Evolutionary conservation across 2,888 invertebrate genomes (phyloP).

Genomic region (Philereme vetulata): DNA sequence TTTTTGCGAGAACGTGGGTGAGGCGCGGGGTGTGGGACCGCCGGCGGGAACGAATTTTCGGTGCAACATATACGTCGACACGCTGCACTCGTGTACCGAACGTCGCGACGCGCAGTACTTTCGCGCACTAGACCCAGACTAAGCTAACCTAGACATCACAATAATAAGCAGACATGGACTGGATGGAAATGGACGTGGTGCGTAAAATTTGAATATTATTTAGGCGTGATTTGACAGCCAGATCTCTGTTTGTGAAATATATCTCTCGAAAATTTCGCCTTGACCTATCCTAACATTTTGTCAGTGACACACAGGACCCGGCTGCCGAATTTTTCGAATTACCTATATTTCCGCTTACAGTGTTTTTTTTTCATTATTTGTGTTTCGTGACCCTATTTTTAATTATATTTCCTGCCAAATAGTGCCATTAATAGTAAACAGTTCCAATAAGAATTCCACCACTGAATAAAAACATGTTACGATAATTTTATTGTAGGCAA

Average conservation of each 20-base stretch:
- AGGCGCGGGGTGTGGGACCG: slow-evolving; percentile 63
- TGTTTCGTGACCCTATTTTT: background rate
- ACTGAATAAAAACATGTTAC: background rate
- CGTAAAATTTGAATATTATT: slow-evolving; percentile 51
- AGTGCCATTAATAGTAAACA: too few relatives aligned
- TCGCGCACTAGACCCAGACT: slow-evolving; percentile 67
- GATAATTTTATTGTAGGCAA: background rate
- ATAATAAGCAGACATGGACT: slow-evolving; percentile 74
- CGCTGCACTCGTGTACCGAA: slow-evolving; percentile 80
- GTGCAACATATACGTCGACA: slow-evolving; percentile 74
- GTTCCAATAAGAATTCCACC: background rate
- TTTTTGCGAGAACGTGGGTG: slow-evolving; percentile 72
- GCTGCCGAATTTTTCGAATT: slow-evolving; percentile 55
- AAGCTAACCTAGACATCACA: slow-evolving; percentile 63
- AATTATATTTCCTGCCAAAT: slow-evolving; percentile 2
- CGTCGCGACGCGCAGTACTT: slow-evolving; percentile 80
- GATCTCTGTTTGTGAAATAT: slow-evolving; percentile 26
- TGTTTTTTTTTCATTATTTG: slow-evolving; percentile 10
- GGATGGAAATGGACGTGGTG: slow-evolving; percentile 81
- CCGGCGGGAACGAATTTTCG: slow-evolving; percentile 78
- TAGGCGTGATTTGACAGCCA: slow-evolving; percentile 26
- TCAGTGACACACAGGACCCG: slow-evolving; percentile 52
- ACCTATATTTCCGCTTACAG: slow-evolving; percentile 42
- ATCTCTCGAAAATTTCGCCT: slow-evolving; percentile 57
- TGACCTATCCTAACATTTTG: slow-evolving; percentile 81